Evolutionary conservation across 2,797 vertebrate genomes (phyloP), one percentile per base, ranked within the genome.

Genomic region (Rhodeus uyekii): DNA sequence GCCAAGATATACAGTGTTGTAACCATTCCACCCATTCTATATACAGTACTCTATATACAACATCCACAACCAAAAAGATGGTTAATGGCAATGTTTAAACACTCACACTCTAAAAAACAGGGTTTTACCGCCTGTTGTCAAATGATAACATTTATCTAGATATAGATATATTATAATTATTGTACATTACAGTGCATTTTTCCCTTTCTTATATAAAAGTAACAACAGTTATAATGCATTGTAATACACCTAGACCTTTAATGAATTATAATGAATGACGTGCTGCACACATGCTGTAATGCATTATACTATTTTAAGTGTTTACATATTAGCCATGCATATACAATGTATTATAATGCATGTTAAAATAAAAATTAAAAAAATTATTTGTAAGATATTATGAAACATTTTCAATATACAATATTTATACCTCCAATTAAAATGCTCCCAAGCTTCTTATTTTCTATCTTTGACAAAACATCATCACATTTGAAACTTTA

Each of bases 1-100:
- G 60, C 69, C 69, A 65, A 64, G 58, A 72, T 27, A 34, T 19
- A 48, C 46, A 63, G 55, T 22, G n/a, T 71, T 71, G 19, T 18
- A 78, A 67, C 10, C 46, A 50, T 81, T 65, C 64, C 55, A 39
- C 18, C 27, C 29, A 27, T 80, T 71, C 58, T 10, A 4, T n/a
- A n/a, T n/a, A n/a, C n/a, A n/a, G n/a, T n/a, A n/a, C n/a, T 63
- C 13, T 73, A 4, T 69, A 29, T 29, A 46, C 38, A 32, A 34
- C 69, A 12, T 39, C 34, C 13, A 29, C 32, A 39, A 38, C 19
- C 79, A 53, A 50, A 32, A 60, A 64, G 8, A 29, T 65, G n/a
- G 32, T 38, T 53, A 38, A 29, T 63, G n/a, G n/a, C 12, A 29
- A 42, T 42, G 38, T 53, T 29, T 13, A 69, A 42, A 79, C 50